Percentiles rank a stretch among this genome's conserved stretches.
Evolutionary conservation across 2,797 vertebrate species (phyloP).

Genomic region (Coendou prehensilis): DNA sequence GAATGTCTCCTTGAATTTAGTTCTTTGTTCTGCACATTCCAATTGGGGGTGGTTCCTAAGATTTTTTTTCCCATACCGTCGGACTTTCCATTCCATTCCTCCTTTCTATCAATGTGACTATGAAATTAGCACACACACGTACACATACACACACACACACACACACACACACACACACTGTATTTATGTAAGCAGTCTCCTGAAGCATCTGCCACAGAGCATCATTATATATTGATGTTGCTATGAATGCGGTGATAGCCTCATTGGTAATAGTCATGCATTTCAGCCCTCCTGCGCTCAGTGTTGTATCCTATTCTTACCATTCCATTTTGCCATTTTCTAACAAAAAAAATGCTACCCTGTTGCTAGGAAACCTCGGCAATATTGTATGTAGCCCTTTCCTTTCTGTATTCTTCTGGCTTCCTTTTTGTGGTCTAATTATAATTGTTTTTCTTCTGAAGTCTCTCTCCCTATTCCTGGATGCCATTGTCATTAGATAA

Average conservation of each 20-base stretch:
- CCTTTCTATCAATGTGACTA: neutral
- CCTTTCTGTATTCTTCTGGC: conserved; percentile 61
- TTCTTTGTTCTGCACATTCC: conserved; percentile 59
- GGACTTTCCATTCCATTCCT: conserved; percentile 62
- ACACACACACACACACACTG: neutral
- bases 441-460: conserved; percentile 79
- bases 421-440: conserved; percentile 75
- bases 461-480: conserved; percentile 41
- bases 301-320: conserved; percentile 26
- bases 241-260: conserved; percentile 37
- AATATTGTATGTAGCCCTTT: conserved; percentile 15
- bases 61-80: neutral
- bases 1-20: conserved; percentile 68
- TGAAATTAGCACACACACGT: conserved; percentile 46
- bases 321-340: conserved; percentile 69
- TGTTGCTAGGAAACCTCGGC: conserved; percentile 77
- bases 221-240: neutral
- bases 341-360: conserved; percentile 55
- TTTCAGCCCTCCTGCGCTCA: conserved; percentile 50
- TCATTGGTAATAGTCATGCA: neutral
- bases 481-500: conserved; percentile 62
- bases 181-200: conserved; percentile 50
- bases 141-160: neutral
- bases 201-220: neutral
- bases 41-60: conserved; percentile 42